Base-by-base conservation (phyloP, 2,888 invertebrate species). In the Chromoteleia sp. region DNA sequence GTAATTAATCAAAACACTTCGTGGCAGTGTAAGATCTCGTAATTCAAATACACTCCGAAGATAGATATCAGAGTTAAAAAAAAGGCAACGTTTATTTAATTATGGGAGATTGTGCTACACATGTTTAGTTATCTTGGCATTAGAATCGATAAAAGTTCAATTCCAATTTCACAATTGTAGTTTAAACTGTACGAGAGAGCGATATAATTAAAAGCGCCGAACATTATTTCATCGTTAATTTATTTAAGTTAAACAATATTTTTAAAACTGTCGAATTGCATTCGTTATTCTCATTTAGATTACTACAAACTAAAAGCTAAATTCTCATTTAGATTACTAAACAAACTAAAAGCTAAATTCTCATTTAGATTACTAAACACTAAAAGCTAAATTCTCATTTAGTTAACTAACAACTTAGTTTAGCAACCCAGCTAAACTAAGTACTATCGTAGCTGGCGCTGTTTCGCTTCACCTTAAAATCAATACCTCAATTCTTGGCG, bases 391-490 rank as follows among this genome's bases (percentile, higher is more conserved):
- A n/a, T n/a, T n/a, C n/a, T n/a, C n/a, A n/a, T n/a, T n/a, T n/a
- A n/a, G n/a, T n/a, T n/a, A n/a, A n/a, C n/a, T n/a, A n/a, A n/a
- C n/a, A n/a, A n/a, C n/a, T n/a, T n/a, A n/a, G n/a, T n/a, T n/a
- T n/a, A n/a, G n/a, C n/a, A n/a, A n/a, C n/a, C n/a, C n/a, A n/a
- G 19, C 45, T 10, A 29, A 61, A 29, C 5, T n/a, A 25, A n/a
- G n/a, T 30, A n/a, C 30, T 8, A 30, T 25, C 45, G 17, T 63
- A 67, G 67, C 54, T 54, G 67, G 41, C 67, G 54, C 67, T 17
- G 41, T 45, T 41, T 41, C 48, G 41, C 54, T 54, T 41, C 67
- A 43, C 52, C 54, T 54, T 30, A 50, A 43, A 71, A 56, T 68
- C 68, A 19, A 56, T 56, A 68, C 33, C 30, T 68, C 15, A 43